Conservation (phyloP, 1,140 invertebrate species). For the Drosophila fuyamai region DNA sequence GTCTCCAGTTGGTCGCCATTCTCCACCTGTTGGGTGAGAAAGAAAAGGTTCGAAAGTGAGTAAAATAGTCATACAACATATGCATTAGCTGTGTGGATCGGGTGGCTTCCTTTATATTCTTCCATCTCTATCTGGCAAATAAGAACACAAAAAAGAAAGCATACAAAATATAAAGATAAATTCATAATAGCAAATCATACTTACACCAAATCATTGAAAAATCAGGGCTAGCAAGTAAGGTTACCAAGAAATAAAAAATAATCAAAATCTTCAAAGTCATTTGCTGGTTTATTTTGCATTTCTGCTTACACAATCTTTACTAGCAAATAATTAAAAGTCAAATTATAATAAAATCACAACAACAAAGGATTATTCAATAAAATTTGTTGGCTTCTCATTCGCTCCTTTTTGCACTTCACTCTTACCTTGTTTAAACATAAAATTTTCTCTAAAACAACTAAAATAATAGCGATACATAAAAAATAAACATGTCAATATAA, state of each 20-base stretch:
- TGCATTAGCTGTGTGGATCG: background rate
- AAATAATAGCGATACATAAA: constrained; percentile 42
- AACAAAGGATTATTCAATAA: constrained; percentile 70
- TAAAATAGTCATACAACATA: background rate
- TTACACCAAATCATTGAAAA: background rate
- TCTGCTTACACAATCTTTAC: constrained; percentile 17
- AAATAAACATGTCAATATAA: constrained; percentile 67
- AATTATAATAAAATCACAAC: constrained; percentile 77
- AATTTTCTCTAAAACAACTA: constrained; percentile 64
- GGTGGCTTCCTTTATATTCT: constrained; percentile 1
- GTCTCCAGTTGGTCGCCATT: constrained; percentile 89
- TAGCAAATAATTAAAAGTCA: constrained; percentile 39
- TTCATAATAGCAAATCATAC: constrained; percentile 2
- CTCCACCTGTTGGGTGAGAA: constrained; percentile 86
- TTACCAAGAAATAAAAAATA: background rate
- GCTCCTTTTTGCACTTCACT: constrained; percentile 2
- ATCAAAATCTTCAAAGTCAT: background rate
- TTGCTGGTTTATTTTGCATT: constrained; percentile 9
- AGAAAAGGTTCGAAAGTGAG: background rate
- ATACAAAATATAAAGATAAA: constrained; percentile 8
- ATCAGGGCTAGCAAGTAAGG: constrained; percentile 3
- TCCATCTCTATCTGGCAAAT: background rate
- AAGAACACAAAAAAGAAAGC: constrained; percentile 6
- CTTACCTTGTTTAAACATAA: constrained; percentile 25
- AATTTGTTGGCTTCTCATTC: constrained; percentile 46